Evolutionary conservation across 2,888 invertebrate genomes (phyloP).

Genomic region (Tortrix viridana): DNA sequence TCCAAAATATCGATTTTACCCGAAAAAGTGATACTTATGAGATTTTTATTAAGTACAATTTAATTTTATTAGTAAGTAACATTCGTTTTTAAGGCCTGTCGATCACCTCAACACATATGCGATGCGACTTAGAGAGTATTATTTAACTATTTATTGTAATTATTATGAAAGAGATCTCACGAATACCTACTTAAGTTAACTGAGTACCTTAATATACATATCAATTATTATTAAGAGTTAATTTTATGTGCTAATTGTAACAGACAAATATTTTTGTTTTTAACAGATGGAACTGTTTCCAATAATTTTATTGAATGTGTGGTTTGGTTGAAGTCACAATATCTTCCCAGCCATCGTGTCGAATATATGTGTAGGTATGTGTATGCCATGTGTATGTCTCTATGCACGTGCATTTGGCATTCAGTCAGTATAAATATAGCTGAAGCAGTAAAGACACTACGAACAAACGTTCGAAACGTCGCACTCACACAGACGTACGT

Average conservation of each 20-base stretch:
- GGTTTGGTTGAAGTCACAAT: too few species aligned
- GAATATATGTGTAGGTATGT: too few species aligned
- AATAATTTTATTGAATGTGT: not conserved
- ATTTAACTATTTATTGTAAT: not conserved
- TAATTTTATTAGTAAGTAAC: too few species aligned
- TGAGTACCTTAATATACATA: conserved; percentile 30
- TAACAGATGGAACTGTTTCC: not conserved
- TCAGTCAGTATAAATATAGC: too few species aligned
- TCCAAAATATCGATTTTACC: not conserved
- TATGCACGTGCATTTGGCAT: too few species aligned
- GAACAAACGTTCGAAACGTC: too few species aligned
- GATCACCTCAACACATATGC: too few species aligned
- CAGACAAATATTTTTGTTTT: not conserved
- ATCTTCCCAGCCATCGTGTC: too few species aligned
- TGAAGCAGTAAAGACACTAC: too few species aligned
- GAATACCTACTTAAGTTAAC: conserved; percentile 20
- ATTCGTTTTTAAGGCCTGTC: too few species aligned
- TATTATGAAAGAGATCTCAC: conserved; percentile 12
- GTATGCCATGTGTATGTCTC: too few species aligned
- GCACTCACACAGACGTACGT: too few species aligned
- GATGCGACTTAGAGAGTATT: conserved; percentile 6
- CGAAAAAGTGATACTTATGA: not conserved
- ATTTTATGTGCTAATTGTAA: conserved; percentile 4
- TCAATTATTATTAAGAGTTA: conserved; percentile 16
- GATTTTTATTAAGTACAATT: not conserved